A percentile compares a stretch with the other conserved stretches of the same genome.
Conservation (phyloP, 35 echinoderm and acorn worm genomes). For the Ptychodera flava region DNA sequence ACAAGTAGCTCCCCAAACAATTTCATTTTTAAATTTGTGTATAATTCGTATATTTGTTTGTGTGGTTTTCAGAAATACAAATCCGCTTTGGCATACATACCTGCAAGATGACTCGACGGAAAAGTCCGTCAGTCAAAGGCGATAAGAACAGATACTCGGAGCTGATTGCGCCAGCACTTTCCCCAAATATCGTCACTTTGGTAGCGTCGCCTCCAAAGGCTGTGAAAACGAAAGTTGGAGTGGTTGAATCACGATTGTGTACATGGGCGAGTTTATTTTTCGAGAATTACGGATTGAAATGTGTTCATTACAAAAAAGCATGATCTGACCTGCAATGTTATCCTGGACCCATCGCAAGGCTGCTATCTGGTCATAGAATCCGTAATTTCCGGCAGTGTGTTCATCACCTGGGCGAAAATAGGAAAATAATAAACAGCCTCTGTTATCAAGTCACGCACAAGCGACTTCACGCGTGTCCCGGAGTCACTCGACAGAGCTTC, state of each 20-base stretch:
- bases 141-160: slow-evolving; percentile 22
- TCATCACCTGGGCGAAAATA: slow-evolving; percentile 67
- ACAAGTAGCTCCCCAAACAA: no score
- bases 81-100: no score
- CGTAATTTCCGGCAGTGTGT: slow-evolving; percentile 43
- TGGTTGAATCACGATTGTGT: no score
- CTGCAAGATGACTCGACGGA: slow-evolving; percentile 25
- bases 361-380: slow-evolving; percentile 46
- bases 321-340: slow-evolving; percentile 47
- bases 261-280: no score
- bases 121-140: slow-evolving; percentile 11
- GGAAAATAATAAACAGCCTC: no score
- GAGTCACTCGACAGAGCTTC: no score
- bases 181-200: slow-evolving; percentile 22
- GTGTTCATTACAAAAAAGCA: background rate
- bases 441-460: no score
- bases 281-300: no score
- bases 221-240: slow-evolving; percentile 4
- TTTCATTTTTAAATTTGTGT: no score
- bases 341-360: slow-evolving; percentile 50
- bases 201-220: slow-evolving; percentile 25
- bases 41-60: no score
- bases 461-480: no score
- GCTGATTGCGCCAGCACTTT: slow-evolving; percentile 25
- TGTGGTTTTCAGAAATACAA: no score